Base-by-base conservation (phyloP, 2,113 vertebrate species). In the Hemichromis elongatus region DNA sequence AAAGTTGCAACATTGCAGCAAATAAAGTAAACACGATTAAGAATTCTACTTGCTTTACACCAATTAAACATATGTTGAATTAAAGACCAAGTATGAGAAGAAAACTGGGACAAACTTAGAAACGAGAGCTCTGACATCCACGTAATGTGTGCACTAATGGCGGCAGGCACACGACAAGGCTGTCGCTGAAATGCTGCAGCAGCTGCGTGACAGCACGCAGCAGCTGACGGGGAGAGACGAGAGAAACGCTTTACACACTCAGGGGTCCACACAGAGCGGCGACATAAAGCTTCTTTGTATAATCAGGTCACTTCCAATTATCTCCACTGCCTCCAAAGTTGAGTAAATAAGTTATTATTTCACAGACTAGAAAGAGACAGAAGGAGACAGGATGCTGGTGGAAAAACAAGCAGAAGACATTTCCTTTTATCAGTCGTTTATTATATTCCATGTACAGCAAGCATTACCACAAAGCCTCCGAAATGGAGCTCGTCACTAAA, bases 391-490 rank as follows among this genome's bases (percentile, higher is more conserved):
- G 28, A 57, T 4, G 5, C 40, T 35, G n/a, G 55, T 3, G 35
- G 42, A 56, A 86, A 86, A 88, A 90, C 77, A 87, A 88, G 83
- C 35, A 90, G 52, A 88, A 79, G 77, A 8, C 53, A 40, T 16
- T 57, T 88, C 81, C 75, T 92, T 92, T 94, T 30, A 92, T 81
- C 42, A 90, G 73, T 16, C 9, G 59, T 95, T 95, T 95, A 95
- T 95, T 95, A 55, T 4, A 88, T 59, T 89, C 19, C 47, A 87
- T 66, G 68, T 88, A 93, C 90, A 95, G 79, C 70, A 93, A 87
- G 24, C 70, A 88, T 42, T 82, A 54, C 84, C 63, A 91, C 83
- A 90, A 61, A 81, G 45, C 53, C 9, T 77, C 50, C 6, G 53
- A 70, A 88, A 4, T 68, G 47, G 13, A 55, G 35, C 35, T n/a